A percentile compares a stretch with the other conserved stretches of the same genome.
Conservation (phyloP, 2,888 invertebrate species). For the Agrochola lota region DNA sequence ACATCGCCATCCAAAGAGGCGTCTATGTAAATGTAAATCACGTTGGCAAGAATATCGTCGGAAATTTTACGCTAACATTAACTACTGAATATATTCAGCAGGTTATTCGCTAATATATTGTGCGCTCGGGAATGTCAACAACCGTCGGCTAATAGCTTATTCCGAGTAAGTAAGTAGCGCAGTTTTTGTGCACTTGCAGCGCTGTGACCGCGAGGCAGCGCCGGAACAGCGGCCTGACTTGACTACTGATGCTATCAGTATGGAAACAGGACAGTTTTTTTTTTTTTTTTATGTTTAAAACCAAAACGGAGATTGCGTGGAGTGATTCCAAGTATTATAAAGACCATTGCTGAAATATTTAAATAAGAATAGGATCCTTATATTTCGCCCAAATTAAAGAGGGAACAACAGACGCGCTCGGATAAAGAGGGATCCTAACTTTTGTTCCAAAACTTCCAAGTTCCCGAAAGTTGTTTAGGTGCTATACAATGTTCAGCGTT, state of each 20-base stretch:
- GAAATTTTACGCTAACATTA: conserved; percentile 10
- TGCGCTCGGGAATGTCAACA: conserved; percentile 11
- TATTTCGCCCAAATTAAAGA: conserved; percentile 10
- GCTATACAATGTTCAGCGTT: not conserved
- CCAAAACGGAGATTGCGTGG: conserved; percentile 7
- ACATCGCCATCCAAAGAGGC: not conserved
- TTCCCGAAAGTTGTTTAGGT: not conserved
- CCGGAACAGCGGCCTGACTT: not conserved
- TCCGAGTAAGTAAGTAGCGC: not conserved
- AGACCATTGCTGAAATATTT: conserved; percentile 6
- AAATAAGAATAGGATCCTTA: conserved; percentile 2
- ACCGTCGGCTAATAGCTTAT: conserved; percentile 12
- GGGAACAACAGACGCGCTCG: conserved; percentile 1
- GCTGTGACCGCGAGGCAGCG: not conserved
- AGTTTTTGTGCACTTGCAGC: conserved; percentile 11
- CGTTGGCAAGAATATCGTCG: conserved; percentile 6
- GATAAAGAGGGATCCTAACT: not conserved
- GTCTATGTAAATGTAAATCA: conserved; percentile 3
- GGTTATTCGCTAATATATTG: conserved; percentile 29
- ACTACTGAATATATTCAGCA: conserved; percentile 21
- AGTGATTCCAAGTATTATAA: conserved; percentile 1
- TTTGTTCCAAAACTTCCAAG: not conserved
- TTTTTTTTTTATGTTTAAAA: too few relatives aligned
- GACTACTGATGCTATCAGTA: conserved; percentile 10
- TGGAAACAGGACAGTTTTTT: conserved; percentile 22